These are phyloP conservation scores for Pantherophis vulpinus DNA, from an alignment of 2,797 vertebrate species.

Conservation along the genomic window DNA sequence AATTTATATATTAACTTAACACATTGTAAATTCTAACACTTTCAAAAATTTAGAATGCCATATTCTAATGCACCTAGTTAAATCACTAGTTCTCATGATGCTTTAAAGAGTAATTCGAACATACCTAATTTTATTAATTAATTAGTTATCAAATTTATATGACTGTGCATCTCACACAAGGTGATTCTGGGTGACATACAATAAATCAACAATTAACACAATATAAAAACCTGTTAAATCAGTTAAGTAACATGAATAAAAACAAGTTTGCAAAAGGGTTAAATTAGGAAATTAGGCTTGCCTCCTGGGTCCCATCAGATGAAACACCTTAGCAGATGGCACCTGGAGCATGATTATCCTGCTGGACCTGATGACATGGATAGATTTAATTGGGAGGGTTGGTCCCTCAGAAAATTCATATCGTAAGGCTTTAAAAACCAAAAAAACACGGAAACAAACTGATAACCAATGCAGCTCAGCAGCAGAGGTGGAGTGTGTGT, in stretches of 20 bases:
- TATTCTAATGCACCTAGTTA: constrained; percentile 1
- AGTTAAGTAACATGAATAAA: background rate
- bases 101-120: background rate
- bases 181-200: background rate
- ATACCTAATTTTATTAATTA: background rate
- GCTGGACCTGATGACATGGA: background rate
- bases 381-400: background rate
- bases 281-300: background rate
- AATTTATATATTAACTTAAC: background rate
- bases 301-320: background rate
- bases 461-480: background rate
- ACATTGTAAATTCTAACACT: background rate
- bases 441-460: background rate
- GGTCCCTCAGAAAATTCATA: background rate
- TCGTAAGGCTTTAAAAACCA: background rate
- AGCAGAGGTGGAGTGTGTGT: background rate
- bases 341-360: background rate
- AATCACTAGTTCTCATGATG: constrained; percentile 19
- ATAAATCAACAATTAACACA: background rate
- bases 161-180: background rate
- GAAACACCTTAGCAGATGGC: background rate
- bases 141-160: background rate
- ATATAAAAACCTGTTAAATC: background rate
- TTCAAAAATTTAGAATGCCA: background rate
- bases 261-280: background rate